Conservation (phyloP, 23 tunicate species). For the Trididemnum miniatum region DNA sequence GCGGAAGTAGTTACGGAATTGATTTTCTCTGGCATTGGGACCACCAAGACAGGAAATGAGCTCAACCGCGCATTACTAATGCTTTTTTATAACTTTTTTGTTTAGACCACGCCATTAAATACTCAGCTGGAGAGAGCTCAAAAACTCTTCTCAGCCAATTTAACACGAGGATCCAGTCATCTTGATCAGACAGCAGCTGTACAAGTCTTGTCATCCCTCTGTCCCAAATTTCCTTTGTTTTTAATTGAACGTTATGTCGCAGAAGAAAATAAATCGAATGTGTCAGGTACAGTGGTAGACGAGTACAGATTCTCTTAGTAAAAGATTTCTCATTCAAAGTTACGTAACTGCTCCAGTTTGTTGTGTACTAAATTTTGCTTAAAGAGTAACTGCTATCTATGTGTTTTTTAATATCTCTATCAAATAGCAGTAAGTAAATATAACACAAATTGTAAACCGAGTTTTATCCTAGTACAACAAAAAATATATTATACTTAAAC, state of each 20-base stretch:
- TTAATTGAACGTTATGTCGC: slow-evolving; percentile 36
- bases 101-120: background rate
- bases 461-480: no score
- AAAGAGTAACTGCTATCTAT: background rate
- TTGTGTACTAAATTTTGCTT: no score
- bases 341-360: no score
- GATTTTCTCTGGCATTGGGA: no score
- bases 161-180: background rate
- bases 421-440: background rate
- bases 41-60: no score
- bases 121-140: slow-evolving; percentile 1
- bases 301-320: no score
- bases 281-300: background rate
- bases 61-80: background rate
- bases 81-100: background rate
- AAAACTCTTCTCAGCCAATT: slow-evolving; percentile 15
- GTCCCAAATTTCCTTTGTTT: slow-evolving; percentile 47
- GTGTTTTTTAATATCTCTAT: no score
- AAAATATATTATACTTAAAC: no score
- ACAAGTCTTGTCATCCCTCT: slow-evolving; percentile 31
- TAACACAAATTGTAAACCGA: no score
- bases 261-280: slow-evolving; percentile 22
- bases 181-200: slow-evolving; percentile 8
- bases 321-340: no score
- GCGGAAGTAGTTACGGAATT: no score